Evolutionary conservation across 64 coral and sea anemone genomes (phyloP).

Genomic region (Stichodactyla helianthus): DNA sequence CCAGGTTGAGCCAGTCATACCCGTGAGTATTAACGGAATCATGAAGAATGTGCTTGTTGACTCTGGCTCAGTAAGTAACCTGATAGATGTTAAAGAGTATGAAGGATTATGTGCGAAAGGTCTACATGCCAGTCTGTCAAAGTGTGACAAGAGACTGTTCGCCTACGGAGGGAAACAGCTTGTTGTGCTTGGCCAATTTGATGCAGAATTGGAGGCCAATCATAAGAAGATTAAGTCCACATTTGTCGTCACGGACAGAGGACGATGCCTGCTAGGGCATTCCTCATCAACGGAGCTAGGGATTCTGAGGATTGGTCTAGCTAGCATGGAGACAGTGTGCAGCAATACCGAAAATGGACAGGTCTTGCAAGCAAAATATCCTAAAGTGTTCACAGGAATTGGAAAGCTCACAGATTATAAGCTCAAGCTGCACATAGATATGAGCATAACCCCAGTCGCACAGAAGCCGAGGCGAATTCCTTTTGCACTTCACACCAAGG

Average conservation of each 20-base stretch:
- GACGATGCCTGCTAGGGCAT: constrained; percentile 41
- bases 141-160: constrained; percentile 48
- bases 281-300: constrained; percentile 11
- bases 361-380: constrained; percentile 31
- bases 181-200: constrained; percentile 27
- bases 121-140: constrained; percentile 1
- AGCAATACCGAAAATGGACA: constrained; percentile 17
- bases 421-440: constrained; percentile 24
- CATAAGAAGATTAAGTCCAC: background rate
- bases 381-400: constrained; percentile 30
- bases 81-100: constrained; percentile 43
- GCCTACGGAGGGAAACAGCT: constrained; percentile 36
- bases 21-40: constrained; percentile 46
- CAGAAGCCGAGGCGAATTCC: background rate
- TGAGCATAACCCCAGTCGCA: background rate
- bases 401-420: constrained; percentile 47
- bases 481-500: constrained; percentile 17
- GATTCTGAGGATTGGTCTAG: constrained; percentile 20
- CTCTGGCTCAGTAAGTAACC: constrained; percentile 57
- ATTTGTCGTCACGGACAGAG: constrained; percentile 34
- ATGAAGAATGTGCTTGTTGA: constrained; percentile 45
- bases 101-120: constrained; percentile 7
- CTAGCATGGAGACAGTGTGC: constrained; percentile 1
- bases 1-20: constrained; percentile 15
- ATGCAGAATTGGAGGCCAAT: background rate